phyloP scores from a whole-genome alignment of 2,113 vertebrate species.

The Bostrychus sinensis region DNA sequence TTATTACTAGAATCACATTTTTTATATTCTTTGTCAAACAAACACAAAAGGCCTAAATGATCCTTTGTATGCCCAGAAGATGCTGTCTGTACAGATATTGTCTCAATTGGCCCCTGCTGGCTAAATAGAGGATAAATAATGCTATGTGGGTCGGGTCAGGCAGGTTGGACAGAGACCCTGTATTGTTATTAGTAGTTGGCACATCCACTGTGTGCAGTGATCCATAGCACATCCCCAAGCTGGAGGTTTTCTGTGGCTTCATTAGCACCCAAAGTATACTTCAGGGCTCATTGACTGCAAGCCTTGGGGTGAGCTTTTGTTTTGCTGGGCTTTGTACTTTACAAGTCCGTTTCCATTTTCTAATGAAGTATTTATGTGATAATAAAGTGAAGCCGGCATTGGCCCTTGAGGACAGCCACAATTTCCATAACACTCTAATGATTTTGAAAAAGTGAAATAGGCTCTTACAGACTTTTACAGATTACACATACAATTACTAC shows the following conservation, averaged over 20 bases:
- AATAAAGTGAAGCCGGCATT: conserved; percentile 37
- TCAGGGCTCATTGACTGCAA: conserved; percentile 60
- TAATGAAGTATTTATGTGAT: conserved; percentile 56
- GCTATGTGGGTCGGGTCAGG: background rate
- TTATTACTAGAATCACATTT: conserved; percentile 1
- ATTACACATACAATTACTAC: conserved; percentile 4
- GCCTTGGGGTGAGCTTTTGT: conserved; percentile 47
- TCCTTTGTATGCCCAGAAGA: background rate
- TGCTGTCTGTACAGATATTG: background rate
- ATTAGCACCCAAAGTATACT: conserved; percentile 52
- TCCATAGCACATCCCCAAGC: conserved; percentile 23
- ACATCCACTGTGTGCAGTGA: conserved; percentile 21
- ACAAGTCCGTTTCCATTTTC: conserved; percentile 31
- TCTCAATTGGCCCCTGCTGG: background rate
- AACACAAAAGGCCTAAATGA: background rate
- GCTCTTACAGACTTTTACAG: conserved; percentile 8
- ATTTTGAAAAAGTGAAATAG: conserved; percentile 34
- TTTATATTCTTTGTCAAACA: background rate
- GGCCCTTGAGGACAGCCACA: conserved; percentile 30
- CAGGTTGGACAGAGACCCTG: conserved; percentile 5
- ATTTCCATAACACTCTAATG: conserved; percentile 35
- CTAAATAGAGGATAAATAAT: background rate
- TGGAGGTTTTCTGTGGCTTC: conserved; percentile 41
- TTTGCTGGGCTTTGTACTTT: conserved; percentile 44
- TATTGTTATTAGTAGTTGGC: conserved; percentile 20